Evolutionary conservation across 2,113 vertebrate species (phyloP).

Genomic region (Chlorodrepanis virens): DNA sequence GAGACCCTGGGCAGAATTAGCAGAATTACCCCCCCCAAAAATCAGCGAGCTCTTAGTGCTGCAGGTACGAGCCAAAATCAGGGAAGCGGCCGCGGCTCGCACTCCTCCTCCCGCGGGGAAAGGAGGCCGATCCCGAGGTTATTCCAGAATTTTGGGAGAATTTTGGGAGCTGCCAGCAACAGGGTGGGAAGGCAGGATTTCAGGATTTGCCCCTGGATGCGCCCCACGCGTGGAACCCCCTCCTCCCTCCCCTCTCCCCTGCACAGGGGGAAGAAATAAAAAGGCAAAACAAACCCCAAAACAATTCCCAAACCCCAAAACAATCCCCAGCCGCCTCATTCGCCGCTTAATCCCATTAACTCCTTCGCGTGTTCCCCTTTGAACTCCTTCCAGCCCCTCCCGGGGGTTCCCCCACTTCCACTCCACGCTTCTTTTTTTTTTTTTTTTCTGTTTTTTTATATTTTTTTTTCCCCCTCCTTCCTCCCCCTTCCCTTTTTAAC

Average conservation of each 20-base stretch:
- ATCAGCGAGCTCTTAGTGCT: rapidly evolving
- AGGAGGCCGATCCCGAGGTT: background rate
- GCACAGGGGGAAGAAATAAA: too few species aligned
- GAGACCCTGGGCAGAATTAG: background rate
- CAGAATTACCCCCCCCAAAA: background rate
- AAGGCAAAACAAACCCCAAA: background rate
- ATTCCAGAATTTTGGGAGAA: rapidly evolving
- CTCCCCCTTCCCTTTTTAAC: too few species aligned
- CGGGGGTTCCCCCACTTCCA: background rate
- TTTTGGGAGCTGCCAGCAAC: background rate
- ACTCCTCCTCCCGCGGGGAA: background rate
- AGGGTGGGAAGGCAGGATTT: background rate
- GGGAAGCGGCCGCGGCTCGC: background rate
- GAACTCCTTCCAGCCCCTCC: background rate
- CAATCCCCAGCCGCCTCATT: background rate
- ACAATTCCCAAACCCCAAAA: background rate
- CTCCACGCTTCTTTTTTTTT: background rate
- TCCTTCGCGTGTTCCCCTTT: constrained; percentile 25
- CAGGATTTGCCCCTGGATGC: background rate
- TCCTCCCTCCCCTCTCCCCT: background rate
- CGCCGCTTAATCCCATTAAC: constrained; percentile 43
- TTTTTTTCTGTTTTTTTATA: too few species aligned
- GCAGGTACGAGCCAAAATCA: background rate
- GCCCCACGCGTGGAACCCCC: background rate
- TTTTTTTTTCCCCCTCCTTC: too few species aligned